Evolutionary conservation across 1,140 invertebrate species (phyloP), one percentile per base, ranked within the genome.

Genomic region (Ylistrum balloti): DNA sequence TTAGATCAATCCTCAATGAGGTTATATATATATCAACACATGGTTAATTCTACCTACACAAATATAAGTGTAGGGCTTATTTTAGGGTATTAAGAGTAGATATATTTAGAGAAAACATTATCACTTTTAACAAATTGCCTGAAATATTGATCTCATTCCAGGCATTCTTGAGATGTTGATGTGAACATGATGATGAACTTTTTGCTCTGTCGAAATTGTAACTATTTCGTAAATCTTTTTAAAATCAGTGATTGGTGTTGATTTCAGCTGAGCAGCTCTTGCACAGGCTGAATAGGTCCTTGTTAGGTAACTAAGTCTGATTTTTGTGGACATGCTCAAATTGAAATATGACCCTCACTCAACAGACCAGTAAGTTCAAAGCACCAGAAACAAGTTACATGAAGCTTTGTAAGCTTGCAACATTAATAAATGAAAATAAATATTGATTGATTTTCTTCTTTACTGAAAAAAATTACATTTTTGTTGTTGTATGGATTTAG

Each of bases 301-400:
- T 74, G 56, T 74, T 74, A 74, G 56, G 56, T 74, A 74, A 74
- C 28, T 74, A 74, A 74, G 22, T 74, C 17, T 74, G 56, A 74
- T 74, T 74, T n/a, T 74, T 74, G 56, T 74, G 56, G 56, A n/a
- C 56, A 74, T 74, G 56, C 56, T 74, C n/a, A 74, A 74, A 74
- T 28, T 74, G 56, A 74, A 74, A 74, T 28, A 5, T n/a, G 56
- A 74, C 28, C 56, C 56, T 17, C 22, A 74, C 2, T 28, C 56
- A 74, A n/a, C n/a, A 74, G 56, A 74, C 56, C 56, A 74, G 22
- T 74, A 74, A 74, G 56, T 74, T 74, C 56, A 74, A 74, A 74
- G 56, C 56, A 74, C 56, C 56, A 28, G 22, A 5, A 74, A 74
- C 56, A 9, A 28, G 28, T 28, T 74, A 74, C 3, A 74, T 11